These are phyloP conservation scores for Amiota communis DNA, from an alignment of 2,888 invertebrate species.

Conservation along the genomic window DNA sequence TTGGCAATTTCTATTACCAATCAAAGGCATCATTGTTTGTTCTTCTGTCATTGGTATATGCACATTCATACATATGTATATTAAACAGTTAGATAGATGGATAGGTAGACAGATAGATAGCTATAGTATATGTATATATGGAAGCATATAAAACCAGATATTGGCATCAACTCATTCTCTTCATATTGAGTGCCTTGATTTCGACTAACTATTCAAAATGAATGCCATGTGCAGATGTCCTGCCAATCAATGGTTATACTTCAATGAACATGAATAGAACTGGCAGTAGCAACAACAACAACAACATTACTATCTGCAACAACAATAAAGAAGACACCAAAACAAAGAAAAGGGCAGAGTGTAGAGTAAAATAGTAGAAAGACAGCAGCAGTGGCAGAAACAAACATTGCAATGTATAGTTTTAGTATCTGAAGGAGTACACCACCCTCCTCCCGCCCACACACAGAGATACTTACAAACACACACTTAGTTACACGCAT, in stretches of 20 bases:
- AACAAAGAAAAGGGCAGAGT: too few species aligned
- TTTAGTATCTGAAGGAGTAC: too few species aligned
- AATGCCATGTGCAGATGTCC: constrained; percentile 72
- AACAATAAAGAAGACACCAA: too few species aligned
- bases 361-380: too few species aligned
- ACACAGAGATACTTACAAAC: background rate
- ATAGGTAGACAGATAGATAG: constrained; percentile 31
- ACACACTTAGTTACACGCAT: background rate
- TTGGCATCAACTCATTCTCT: background rate
- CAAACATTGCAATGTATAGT: too few species aligned
- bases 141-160: too few species aligned
- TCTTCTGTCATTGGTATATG: background rate
- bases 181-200: background rate
- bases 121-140: too few species aligned
- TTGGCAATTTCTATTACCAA: constrained; percentile 11
- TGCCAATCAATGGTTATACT: constrained; percentile 72
- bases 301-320: background rate
- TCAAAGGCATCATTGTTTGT: constrained; percentile 15
- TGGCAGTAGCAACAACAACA: constrained; percentile 45
- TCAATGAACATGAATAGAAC: constrained; percentile 65
- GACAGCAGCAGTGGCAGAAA: too few species aligned
- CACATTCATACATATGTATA: background rate
- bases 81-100: constrained; percentile 16
- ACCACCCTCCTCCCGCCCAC: too few species aligned
- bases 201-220: constrained; percentile 64